A percentile compares a stretch with the other conserved stretches of the same genome.
phyloP scores from a whole-genome alignment of 2,797 vertebrate species.

The Notamacropus eugenii region DNA sequence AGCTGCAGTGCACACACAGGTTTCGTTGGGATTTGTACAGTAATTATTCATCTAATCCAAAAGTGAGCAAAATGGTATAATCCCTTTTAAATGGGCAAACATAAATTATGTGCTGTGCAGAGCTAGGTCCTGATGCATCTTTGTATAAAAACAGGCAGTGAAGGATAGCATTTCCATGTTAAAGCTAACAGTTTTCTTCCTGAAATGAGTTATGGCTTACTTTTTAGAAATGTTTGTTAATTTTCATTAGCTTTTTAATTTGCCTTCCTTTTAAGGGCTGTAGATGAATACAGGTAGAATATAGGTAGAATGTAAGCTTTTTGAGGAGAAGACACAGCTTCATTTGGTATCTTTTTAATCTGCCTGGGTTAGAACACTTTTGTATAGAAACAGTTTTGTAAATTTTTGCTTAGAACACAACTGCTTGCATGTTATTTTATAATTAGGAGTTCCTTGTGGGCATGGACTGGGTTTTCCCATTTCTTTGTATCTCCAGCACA shows the following conservation, averaged over 20 bases:
- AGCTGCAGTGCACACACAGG: background rate
- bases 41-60: slow-evolving; percentile 1
- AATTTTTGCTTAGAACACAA: background rate
- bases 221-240: background rate
- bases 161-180: background rate
- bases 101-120: background rate
- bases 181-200: background rate
- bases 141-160: background rate
- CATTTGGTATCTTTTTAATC: background rate
- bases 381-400: no score
- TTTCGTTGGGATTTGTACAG: background rate
- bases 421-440: background rate
- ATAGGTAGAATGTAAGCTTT: background rate
- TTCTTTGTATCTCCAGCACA: background rate
- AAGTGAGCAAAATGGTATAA: background rate
- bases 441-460: background rate
- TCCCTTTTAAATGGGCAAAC: background rate
- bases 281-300: background rate
- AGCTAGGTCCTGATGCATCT: background rate
- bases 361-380: background rate
- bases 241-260: no score
- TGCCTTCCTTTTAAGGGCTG: background rate
- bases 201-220: background rate
- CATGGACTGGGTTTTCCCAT: background rate
- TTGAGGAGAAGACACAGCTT: background rate